Conservation (phyloP, 2,797 vertebrate genomes). For the Muraenolepis orangiensis region DNA sequence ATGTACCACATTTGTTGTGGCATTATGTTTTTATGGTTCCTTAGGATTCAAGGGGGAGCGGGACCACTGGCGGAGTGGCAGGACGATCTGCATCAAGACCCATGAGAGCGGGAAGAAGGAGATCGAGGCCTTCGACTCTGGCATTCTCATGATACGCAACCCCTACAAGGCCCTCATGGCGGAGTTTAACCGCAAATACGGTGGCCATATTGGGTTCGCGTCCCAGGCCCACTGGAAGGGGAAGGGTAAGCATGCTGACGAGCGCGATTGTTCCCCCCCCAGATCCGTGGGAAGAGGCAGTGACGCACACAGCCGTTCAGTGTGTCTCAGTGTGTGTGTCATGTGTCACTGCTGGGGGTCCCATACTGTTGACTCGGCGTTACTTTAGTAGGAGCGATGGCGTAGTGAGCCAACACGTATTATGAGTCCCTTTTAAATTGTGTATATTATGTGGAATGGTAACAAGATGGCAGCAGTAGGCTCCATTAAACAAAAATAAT, state of each 20-base stretch:
- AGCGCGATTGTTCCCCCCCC: neutral
- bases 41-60: constrained; percentile 92
- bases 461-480: too few species aligned
- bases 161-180: constrained; percentile 98
- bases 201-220: constrained; percentile 93
- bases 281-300: neutral
- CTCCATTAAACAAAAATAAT: too few species aligned
- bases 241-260: constrained; percentile 80
- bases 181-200: constrained; percentile 96
- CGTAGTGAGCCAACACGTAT: neutral
- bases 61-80: constrained; percentile 93
- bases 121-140: constrained; percentile 87
- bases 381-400: neutral
- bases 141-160: constrained; percentile 92
- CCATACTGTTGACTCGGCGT: neutral
- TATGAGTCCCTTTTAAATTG: neutral
- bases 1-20: neutral
- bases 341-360: neutral
- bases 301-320: neutral
- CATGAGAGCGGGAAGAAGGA: constrained; percentile 95
- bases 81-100: constrained; percentile 94
- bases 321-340: neutral
- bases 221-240: constrained; percentile 95
- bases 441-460: too few species aligned
- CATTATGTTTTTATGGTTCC: constrained; percentile 8